Evolutionary conservation across 2,888 invertebrate genomes (phyloP).

Genomic region (Lasioglossum marginatum): DNA sequence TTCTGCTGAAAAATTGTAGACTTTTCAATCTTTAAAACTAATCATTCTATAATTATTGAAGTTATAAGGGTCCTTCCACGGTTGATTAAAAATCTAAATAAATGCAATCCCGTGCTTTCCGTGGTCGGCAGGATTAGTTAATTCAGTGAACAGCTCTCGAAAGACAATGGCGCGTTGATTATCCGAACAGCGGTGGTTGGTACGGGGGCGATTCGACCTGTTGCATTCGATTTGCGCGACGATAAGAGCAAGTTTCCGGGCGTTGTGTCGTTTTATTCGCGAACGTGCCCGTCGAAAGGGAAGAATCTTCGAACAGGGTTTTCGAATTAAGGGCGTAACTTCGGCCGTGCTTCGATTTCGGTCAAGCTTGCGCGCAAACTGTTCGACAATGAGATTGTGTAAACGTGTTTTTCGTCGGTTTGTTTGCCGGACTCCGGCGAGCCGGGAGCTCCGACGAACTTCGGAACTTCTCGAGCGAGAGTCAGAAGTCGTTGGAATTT

Average conservation of each 20-base stretch:
- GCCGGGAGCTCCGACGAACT: neutral
- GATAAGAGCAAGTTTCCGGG: neutral
- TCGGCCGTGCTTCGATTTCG: conserved; percentile 7
- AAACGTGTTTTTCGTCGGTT: neutral
- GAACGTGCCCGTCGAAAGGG: neutral
- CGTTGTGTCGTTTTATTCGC: neutral
- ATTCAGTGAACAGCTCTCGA: neutral
- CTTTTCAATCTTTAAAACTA: neutral
- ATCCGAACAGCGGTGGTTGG: no score
- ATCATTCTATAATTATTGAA: no score
- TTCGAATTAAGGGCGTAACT: neutral
- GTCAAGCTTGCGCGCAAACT: conserved; percentile 6
- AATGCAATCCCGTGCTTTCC: neutral
- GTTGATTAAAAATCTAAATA: no score
- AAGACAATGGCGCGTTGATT: no score
- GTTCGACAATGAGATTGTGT: conserved; percentile 12
- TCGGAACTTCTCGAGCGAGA: neutral
- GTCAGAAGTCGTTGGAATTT: neutral
- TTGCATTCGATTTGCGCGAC: neutral
- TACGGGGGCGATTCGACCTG: neutral
- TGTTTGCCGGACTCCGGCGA: neutral
- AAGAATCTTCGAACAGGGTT: neutral
- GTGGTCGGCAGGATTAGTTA: neutral
- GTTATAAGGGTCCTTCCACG: no score
- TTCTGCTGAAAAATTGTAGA: neutral